Base-by-base conservation (phyloP, 1,140 invertebrate genomes). In the Andricus grossulariae region DNA sequence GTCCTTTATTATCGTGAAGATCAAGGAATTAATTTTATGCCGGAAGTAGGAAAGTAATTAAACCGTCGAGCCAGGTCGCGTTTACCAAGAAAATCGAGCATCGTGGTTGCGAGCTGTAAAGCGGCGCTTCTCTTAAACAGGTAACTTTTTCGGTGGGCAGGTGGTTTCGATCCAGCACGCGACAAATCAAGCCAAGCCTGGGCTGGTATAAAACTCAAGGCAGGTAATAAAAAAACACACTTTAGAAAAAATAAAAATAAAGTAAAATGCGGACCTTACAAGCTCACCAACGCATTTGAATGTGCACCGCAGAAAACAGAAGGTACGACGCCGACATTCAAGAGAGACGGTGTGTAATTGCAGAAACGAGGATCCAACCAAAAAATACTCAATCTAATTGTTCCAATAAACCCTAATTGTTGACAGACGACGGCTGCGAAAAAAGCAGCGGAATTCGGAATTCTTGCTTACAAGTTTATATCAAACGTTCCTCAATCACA, bases 11-110 rank as follows among this genome's bases (percentile, higher is more conserved):
- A 66, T 16, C 12, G 13, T 2, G 3, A 25, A 45, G 16, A 32
- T 39, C n/a, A 39, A 66, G 60, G 25, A 66, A 39, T 66, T 66
- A 66, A 45, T 66, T 66, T 39, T 39, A 39, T 45, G 60, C 13
- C 32, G 60, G 60, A 66, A 66, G 60, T 66, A 32, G 25, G n/a
- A 66, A 66, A 66, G 60, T 66, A 66, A 66, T 66, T 66, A 66
- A 66, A 60, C 12, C 25, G 25, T 39, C 15, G 60, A 16, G 10
- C 10, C 4, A 12, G 54, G 18, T 19, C 54, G 18, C 21, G 18
- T 55, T 11, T 45, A 66, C 55, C 25, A 39, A 66, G 32, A 66
- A 66, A 66, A 66, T 25, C 32, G 60, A 39, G 25, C 15, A 66
- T 66, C 60, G 60, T 66, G 32, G 19, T 55, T n/a, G 13, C 45